These are phyloP conservation scores for Campoletis raptor DNA, from an alignment of 2,888 invertebrate species.

Conservation along the genomic window DNA sequence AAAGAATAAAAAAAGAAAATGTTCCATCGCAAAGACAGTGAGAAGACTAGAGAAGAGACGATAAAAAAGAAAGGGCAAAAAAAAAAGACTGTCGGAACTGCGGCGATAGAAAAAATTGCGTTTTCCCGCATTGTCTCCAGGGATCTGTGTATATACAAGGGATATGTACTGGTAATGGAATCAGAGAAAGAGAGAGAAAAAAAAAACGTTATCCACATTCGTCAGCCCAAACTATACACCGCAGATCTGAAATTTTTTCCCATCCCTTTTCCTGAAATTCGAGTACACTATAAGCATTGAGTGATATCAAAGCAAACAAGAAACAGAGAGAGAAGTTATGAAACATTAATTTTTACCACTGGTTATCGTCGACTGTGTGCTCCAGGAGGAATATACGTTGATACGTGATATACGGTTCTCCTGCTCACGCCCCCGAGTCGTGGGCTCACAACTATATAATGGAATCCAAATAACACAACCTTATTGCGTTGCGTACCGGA, in stretches of 20 bases:
- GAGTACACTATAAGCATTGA: not conserved
- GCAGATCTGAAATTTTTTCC: slow-evolving; percentile 19
- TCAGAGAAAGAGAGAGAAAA: slow-evolving; percentile 7
- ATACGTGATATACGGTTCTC: not conserved
- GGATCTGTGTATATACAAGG: slow-evolving; percentile 17
- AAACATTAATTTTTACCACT: slow-evolving; percentile 62
- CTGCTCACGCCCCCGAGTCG: not conserved
- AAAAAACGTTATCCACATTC: slow-evolving; percentile 51
- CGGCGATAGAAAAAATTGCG: slow-evolving; percentile 45
- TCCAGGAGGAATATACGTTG: slow-evolving; percentile 31
- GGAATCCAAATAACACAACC: slow-evolving; percentile 53
- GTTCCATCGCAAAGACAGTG: slow-evolving; percentile 7
- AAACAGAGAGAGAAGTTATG: slow-evolving; percentile 31
- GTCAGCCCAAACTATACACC: slow-evolving; percentile 27
- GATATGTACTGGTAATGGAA: slow-evolving; percentile 26
- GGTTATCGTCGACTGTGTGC: slow-evolving; percentile 51
- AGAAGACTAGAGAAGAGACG: slow-evolving; percentile 7
- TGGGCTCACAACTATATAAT: slow-evolving; percentile 29
- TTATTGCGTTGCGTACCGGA: not conserved
- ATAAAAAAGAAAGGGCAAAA: not conserved
- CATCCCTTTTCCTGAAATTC: slow-evolving; percentile 24
- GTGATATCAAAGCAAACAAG: not conserved
- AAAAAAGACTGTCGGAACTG: slow-evolving; percentile 22
- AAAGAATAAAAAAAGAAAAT: slow-evolving; percentile 33
- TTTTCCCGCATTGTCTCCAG: slow-evolving; percentile 45